Base-by-base conservation (phyloP, 2,113 vertebrate species). In the Osmerus eperlanus region DNA sequence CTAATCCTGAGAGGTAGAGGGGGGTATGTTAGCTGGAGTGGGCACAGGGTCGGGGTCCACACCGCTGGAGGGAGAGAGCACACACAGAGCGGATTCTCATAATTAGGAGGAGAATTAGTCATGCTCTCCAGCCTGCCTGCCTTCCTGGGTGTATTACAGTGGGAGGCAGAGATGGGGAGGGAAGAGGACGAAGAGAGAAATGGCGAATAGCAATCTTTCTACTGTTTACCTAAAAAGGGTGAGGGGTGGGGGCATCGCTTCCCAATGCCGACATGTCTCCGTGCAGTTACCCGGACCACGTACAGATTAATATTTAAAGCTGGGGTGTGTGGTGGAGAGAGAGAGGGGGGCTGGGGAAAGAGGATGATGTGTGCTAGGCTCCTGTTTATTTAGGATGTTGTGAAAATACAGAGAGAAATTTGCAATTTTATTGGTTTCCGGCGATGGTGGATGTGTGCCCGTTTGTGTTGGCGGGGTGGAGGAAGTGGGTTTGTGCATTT, bases 391-490 rank as follows among this genome's bases (percentile, higher is more conserved):
- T 95, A 97, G 94, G 94, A 95, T 96, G 95, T 96, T 95, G 94
- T 96, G 93, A 95, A 96, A 89, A 95, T 96, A 96, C 81, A 69
- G 91, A 90, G 91, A 88, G 86, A 95, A 96, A 98, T 98, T 97
- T 98, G 95, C 95, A 98, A 95, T 98, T 99, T 96, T 95, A 98
- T 97, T 97, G 94, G 94, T 95, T 97, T 96, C 91, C 88, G n/a
- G 85, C 61, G 47, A 28, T 15, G 32, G 12, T 53, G 72, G 71
- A 83, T 69, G 64, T 78, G 74, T 69, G 56, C 67, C 64, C 73
- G 79, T 63, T 41, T 67, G 71, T 72, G 66, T 62, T 29, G 54
- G 53, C 11, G 25, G 18, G 16, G 51, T 53, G 28, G 14, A 13
- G 11, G 28, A 1, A 1, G 32, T 47, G 29, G 11, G 28, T 21